Evolutionary conservation across 2,113 vertebrate species (phyloP).

Genomic region (Lathamus discolor): DNA sequence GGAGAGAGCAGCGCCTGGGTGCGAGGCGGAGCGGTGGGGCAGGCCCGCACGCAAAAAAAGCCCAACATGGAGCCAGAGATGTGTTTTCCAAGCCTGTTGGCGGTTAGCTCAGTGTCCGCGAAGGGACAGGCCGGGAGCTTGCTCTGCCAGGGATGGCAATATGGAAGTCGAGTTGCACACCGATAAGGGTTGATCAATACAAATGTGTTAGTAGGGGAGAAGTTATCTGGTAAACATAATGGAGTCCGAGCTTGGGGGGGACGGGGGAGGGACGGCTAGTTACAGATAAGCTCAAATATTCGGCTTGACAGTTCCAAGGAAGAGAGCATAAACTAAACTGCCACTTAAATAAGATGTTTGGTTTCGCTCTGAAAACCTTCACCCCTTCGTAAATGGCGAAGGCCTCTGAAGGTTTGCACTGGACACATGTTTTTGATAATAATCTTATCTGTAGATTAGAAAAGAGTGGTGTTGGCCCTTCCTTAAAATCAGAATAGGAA

Average conservation of each 20-base stretch:
- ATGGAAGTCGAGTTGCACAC: slow-evolving; percentile 46
- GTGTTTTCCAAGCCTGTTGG: slow-evolving; percentile 35
- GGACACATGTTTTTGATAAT: not conserved
- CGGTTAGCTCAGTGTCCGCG: not conserved
- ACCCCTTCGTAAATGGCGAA: not conserved
- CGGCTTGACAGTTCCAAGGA: slow-evolving; percentile 6
- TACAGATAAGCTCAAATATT: slow-evolving; percentile 5
- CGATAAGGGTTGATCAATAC: slow-evolving; percentile 52
- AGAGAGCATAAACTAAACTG: not conserved
- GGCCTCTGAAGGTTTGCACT: not conserved
- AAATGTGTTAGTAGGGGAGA: slow-evolving; percentile 20
- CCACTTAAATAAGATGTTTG: not conserved
- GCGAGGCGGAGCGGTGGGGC: slow-evolving; percentile 7
- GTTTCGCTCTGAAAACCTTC: not conserved
- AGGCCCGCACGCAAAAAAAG: not conserved
- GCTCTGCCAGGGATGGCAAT: slow-evolving; percentile 40
- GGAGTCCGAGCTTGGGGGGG: not conserved
- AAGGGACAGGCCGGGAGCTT: slow-evolving; percentile 14
- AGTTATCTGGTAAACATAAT: slow-evolving; percentile 52
- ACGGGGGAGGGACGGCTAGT: not conserved
- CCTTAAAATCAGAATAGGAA: not conserved
- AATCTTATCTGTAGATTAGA: not conserved
- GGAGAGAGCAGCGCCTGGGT: not conserved
- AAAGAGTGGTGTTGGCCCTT: not conserved
- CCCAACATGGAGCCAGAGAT: slow-evolving; percentile 38